Evolutionary conservation across 1,140 invertebrate species (phyloP).

Genomic region (Hirudo medicinalis): DNA sequence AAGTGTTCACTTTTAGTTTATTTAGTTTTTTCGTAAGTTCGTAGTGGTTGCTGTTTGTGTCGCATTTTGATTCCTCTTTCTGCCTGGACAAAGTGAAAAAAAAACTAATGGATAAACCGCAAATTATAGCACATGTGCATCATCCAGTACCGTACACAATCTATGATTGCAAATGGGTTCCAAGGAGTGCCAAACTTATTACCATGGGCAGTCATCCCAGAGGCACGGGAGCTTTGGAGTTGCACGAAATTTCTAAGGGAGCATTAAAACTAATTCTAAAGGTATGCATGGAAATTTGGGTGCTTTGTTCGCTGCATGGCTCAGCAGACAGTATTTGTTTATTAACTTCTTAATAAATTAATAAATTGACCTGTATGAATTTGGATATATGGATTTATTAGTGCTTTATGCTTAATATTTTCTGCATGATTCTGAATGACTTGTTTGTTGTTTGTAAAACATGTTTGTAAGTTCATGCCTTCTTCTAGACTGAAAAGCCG

Average conservation of each 20-base stretch:
- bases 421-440: neutral
- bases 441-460: neutral
- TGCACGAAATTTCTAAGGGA: conserved; percentile 65
- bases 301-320: neutral
- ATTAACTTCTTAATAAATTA: too few relatives aligned
- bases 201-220: conserved; percentile 68
- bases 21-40: neutral
- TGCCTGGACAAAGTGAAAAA: neutral
- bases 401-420: conserved; percentile 1
- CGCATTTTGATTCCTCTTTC: too few relatives aligned
- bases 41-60: neutral
- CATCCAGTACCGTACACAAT: conserved; percentile 69
- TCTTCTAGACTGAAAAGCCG: conserved; percentile 54
- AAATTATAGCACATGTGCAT: conserved; percentile 75
- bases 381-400: neutral
- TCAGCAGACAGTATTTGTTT: neutral
- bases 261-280: conserved; percentile 58
- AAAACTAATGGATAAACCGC: conserved; percentile 58
- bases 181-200: conserved; percentile 77
- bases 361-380: neutral
- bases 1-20: neutral
- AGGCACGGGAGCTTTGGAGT: conserved; percentile 68
- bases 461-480: neutral
- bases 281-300: conserved; percentile 30
- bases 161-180: conserved; percentile 88